Evolutionary conservation across 2,113 vertebrate genomes (phyloP).

Genomic region (Aptenodytes forsteri): DNA sequence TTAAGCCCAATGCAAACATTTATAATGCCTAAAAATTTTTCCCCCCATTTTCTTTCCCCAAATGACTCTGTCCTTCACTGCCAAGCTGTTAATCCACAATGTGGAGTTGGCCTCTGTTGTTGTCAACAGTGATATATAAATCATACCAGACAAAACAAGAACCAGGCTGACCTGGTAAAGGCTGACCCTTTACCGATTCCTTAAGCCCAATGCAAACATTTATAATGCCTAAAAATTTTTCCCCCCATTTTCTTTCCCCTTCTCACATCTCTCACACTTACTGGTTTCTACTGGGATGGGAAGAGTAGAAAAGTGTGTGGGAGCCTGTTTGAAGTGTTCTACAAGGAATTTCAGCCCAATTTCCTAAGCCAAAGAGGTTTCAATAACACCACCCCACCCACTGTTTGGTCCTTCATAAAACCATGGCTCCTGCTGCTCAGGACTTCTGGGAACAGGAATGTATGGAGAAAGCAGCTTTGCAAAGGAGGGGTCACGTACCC

Average conservation of each 20-base stretch:
- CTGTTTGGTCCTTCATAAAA: neutral
- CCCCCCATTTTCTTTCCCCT: neutral
- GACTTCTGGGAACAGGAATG: neutral
- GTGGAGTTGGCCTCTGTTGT: neutral
- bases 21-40: neutral
- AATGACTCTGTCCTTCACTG: slow-evolving; percentile 31
- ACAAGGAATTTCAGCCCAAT: neutral
- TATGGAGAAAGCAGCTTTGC: neutral
- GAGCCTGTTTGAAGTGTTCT: neutral
- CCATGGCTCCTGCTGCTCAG: neutral
- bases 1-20: neutral
- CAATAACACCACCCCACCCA: neutral
- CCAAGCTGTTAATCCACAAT: slow-evolving; percentile 26
- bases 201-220: neutral
- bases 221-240: neutral
- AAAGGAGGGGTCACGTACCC: neutral
- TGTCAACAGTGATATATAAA: slow-evolving; percentile 27
- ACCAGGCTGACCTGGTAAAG: neutral
- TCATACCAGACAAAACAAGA: neutral
- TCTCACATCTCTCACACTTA: neutral
- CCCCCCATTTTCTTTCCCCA: neutral
- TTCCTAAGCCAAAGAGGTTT: neutral
- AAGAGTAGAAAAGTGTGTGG: neutral
- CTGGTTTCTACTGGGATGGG: neutral
- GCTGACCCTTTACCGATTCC: neutral